Evolutionary conservation across 2,888 invertebrate genomes (phyloP), one percentile per base, ranked within the genome.

Genomic region (Helleia helle): DNA sequence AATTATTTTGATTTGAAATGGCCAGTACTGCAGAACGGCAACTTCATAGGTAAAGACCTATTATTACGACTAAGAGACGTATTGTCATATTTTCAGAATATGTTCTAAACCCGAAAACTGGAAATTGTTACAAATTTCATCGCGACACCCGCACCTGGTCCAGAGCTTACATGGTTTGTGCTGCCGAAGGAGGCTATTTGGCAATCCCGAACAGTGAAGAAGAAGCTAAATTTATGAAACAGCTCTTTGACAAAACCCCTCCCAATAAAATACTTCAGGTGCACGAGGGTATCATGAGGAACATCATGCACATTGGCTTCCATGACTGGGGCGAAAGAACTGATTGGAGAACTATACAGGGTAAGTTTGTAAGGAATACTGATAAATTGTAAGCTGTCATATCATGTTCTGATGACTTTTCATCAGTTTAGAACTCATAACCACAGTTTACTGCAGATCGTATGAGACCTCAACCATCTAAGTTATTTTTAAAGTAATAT

Each of bases 71-170:
- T n/a, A n/a, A n/a, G n/a, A n/a, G n/a, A n/a, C n/a, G n/a, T n/a
- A n/a, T n/a, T n/a, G n/a, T n/a, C n/a, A n/a, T n/a, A 15, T 4
- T 36, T 22, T 15, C 13, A 56, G 55, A 41, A 6, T 57, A 57
- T 34, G 25, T 4, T n/a, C 24, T 48, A 9, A 51, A 56, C 7
- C n/a, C 22, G 7, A 40, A 48, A 13, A 56, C 56, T 1, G 54
- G 54, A 3, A 53, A 43, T 27, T 60, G 60, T 38, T 60, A 59
- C 44, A 59, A 58, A 38, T 54, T 55, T 36, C 57, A 59, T 40
- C 9, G 15, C 1, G 29, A 45, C 6, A 48, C 44, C 0, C 36
- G 40, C 22, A 44, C 41, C 2, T 60, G 58, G 57, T 12, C 45
- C 1, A 40, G 42, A 2, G 57, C 58, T 0, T 50, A 49, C 38